Base-by-base conservation (phyloP, 2,797 vertebrate species). In the Halcyon smyrnensis region DNA sequence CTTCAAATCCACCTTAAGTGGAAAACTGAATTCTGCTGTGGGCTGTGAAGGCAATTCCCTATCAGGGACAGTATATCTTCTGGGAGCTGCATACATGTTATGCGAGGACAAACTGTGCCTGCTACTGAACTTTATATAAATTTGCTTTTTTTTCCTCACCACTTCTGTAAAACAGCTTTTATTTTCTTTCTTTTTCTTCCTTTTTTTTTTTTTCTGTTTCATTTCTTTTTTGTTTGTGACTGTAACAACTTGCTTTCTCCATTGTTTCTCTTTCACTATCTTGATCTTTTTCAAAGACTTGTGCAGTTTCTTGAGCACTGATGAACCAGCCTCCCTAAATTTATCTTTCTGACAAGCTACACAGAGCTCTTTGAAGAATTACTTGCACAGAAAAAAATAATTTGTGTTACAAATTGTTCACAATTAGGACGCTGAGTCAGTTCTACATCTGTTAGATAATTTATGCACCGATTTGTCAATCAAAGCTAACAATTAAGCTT, bases 1-100 rank as follows among this genome's bases (percentile, higher is more conserved):
- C 32, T 87, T 84, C 36, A 82, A 82, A 79, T 83, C 64, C 34
- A 18, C 10, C 34, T 56, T 84, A 53, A 89, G 68, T 84, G 43
- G n/a, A 77, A 91, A 94, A 79, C 59, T 74, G 67, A 79, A 56
- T 95, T 95, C 43, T 90, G 43, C 74, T 39, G 18, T 82, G 62
- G 51, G 59, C 69, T 76, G 13, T 4, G 2, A 75, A 15, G 28
- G 28, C 17, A 45, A 4, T 73, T 93, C 25, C 1, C 3, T 59
- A 46, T 32, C 27, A 45, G 5, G 16, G 24, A 53, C 7, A 12
- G 12, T 74, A 54, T 84, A 89, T 87, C 39, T 87, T 18, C 43
- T 65, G 74, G 39, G 63, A 89, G 3, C n/a, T 70, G 39, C 20
- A 48, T 24, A 21, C 0, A 1, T 1, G 0, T 67, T 70, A 67